Evolutionary conservation across 2,797 vertebrate genomes (phyloP).

Genomic region (Macroramphosus scolopax): DNA sequence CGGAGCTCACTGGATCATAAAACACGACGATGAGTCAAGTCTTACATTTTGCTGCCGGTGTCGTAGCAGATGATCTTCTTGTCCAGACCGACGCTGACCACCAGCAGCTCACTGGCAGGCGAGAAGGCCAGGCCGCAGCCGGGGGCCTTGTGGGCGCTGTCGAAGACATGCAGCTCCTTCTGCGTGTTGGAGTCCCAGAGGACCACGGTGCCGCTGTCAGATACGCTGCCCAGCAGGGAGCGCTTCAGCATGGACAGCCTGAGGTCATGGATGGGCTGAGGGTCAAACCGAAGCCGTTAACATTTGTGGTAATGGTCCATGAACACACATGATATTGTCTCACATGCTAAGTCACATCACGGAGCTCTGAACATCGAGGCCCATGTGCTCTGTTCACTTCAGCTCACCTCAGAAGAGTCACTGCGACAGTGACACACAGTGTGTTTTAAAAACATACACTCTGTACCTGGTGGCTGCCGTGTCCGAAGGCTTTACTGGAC

Average conservation of each 20-base stretch:
- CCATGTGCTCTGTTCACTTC: no score
- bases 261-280: constrained; percentile 89
- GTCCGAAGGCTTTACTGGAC: constrained; percentile 91
- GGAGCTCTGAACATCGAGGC: no score
- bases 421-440: no score
- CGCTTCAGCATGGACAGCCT: constrained; percentile 89
- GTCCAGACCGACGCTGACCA: constrained; percentile 93
- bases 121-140: constrained; percentile 92
- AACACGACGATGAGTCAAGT: no score
- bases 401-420: no score
- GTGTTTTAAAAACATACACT: no score
- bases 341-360: no score
- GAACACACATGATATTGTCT: no score
- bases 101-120: constrained; percentile 90
- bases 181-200: constrained; percentile 95
- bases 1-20: no score
- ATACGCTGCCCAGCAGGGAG: constrained; percentile 89
- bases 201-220: constrained; percentile 88
- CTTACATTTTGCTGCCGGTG: constrained; percentile 92
- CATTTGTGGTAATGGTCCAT: no score
- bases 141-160: constrained; percentile 90
- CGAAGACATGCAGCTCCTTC: constrained; percentile 86
- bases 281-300: not conserved
- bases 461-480: constrained; percentile 82
- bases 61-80: constrained; percentile 98